A percentile compares a stretch with the other conserved stretches of the same genome.
These are phyloP conservation scores for Brachymystax lenok DNA, from an alignment of 2,797 vertebrate genomes.

Conservation along the genomic window DNA sequence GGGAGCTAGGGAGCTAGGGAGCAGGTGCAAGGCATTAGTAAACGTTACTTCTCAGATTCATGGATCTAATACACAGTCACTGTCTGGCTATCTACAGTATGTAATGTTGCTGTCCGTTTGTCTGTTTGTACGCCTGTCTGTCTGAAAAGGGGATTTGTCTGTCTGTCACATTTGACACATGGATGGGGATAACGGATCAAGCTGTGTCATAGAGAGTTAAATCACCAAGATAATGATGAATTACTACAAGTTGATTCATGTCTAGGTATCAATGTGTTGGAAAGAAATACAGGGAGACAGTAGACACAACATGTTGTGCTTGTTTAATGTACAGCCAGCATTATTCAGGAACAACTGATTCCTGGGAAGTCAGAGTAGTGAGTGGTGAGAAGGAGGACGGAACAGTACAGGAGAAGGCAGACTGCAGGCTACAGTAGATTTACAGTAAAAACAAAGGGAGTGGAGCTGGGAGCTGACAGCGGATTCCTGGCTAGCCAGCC, in stretches of 20 bases:
- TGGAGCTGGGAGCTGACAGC: not conserved
- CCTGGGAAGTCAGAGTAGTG: not conserved
- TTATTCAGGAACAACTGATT: not conserved
- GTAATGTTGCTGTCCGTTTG: slow-evolving; percentile 24
- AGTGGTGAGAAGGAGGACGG: too few relatives aligned
- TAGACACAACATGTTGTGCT: not conserved
- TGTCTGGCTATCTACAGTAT: too few relatives aligned
- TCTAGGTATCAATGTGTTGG: not conserved
- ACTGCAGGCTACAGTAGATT: not conserved
- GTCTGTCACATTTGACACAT: too few relatives aligned
- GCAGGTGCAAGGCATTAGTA: too few relatives aligned
- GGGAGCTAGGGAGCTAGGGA: too few relatives aligned
- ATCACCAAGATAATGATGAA: not conserved
- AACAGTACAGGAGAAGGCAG: not conserved
- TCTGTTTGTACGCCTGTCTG: slow-evolving; percentile 28
- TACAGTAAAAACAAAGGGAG: slow-evolving; percentile 30
- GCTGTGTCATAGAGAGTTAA: not conserved
- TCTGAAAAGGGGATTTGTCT: not conserved
- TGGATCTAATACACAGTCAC: too few relatives aligned
- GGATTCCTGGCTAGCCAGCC: too few relatives aligned
- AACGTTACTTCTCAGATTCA: too few relatives aligned
- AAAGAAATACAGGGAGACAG: not conserved
- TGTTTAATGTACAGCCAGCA: too few relatives aligned
- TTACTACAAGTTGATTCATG: not conserved
- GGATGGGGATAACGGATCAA: not conserved